Evolutionary conservation across 2,113 vertebrate species (phyloP).

Genomic region (Pteronura brasiliensis): DNA sequence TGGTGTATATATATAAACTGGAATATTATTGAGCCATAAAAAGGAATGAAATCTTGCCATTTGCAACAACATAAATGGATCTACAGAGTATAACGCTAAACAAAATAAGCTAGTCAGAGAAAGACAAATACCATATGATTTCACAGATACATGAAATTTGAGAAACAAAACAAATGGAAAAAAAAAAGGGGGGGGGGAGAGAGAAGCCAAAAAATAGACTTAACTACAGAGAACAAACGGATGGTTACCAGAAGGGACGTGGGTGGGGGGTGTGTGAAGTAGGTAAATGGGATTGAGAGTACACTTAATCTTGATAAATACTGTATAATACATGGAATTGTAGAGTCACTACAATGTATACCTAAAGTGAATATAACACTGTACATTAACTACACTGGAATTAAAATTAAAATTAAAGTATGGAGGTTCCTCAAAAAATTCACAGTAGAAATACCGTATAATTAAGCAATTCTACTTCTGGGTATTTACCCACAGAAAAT

Average conservation of each 20-base stretch:
- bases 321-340: not conserved
- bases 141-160: not conserved
- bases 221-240: not conserved
- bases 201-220: not conserved
- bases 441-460: not conserved
- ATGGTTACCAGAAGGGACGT: not conserved
- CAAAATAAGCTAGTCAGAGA: not conserved
- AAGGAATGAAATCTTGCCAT: not conserved
- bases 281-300: not conserved
- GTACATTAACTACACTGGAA: not conserved
- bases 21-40: not conserved
- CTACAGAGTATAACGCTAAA: not conserved
- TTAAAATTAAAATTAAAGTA: not conserved
- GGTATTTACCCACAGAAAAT: not conserved
- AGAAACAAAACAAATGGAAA: not conserved
- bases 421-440: not conserved
- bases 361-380: not conserved
- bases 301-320: not conserved
- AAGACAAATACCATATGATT: not conserved
- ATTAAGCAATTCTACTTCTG: not conserved
- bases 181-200: rapidly evolving
- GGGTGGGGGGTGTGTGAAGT: not conserved
- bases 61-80: not conserved
- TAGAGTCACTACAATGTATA: not conserved
- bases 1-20: not conserved